Base-by-base conservation (phyloP, 1,140 invertebrate species). In the Ylistrum balloti region DNA sequence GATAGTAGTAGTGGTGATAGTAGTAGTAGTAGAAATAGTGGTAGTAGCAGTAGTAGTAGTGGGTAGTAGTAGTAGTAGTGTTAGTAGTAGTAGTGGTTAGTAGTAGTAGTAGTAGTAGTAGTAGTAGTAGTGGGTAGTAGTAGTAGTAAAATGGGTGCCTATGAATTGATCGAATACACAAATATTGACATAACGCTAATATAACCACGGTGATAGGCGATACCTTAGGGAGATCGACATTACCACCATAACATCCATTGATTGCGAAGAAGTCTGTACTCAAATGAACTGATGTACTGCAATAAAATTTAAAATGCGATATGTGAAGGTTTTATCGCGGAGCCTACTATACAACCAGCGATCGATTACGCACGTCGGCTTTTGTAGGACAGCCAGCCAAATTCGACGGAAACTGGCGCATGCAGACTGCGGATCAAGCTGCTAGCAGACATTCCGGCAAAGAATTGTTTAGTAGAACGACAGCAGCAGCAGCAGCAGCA, bases 261-360 rank as follows among this genome's bases (percentile, higher is more conserved):
- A 45, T 45, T 45, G 41, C 20, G 41, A 17, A 9, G 41, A 45
- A 45, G 41, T 45, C 41, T 45, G 41, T 45, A 45, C 41, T 45
- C 41, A 45, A 74, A 74, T 74, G 56, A 74, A 74, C 56, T 74
- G 56, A 74, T 74, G 56, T 74, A 74, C 56, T 74, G 56, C 56
- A 74, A 74, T 74, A n/a, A 74, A 74, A 74, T 74, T 74, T 74
- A 74, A 74, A 74, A 74, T 74, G 56, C 56, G 56, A 74, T 74
- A 74, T 74, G 56, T 74, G 56, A 74, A 74, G 56, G 56, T 74
- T 74, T 74, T 74, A 74, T 74, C 56, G n/a, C n/a, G 22, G 56
- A 74, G 56, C 56, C 56, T 74, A 74, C 56, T 74, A 74, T 74
- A 74, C 56, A 74, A 74, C 56, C 56, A 28, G n/a, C 56, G 56